These are phyloP conservation scores for Lepidurus couesii DNA, from an alignment of 1,140 invertebrate species.

Conservation along the genomic window DNA sequence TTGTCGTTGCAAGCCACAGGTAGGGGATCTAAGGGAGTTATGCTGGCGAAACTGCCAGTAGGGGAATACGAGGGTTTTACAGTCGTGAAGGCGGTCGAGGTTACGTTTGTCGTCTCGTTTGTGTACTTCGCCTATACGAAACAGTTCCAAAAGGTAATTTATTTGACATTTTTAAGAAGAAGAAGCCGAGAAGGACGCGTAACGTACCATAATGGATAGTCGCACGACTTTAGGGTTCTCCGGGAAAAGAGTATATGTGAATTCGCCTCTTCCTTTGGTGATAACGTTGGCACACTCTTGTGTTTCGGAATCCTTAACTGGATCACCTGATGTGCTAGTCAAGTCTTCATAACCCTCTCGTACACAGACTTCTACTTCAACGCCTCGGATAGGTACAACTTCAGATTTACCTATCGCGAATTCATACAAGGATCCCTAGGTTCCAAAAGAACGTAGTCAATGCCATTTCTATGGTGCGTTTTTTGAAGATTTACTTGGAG, in stretches of 20 bases:
- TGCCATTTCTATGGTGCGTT: too few species aligned
- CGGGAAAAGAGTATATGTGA: slow-evolving; percentile 36
- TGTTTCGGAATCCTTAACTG: slow-evolving; percentile 26
- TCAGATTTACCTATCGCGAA: too few species aligned
- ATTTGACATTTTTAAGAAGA: too few species aligned
- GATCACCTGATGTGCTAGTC: not conserved
- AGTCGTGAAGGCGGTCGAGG: not conserved
- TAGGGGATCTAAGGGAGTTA: not conserved
- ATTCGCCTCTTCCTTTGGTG: slow-evolving; percentile 41
- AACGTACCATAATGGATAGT: slow-evolving; percentile 35
- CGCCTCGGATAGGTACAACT: too few species aligned
- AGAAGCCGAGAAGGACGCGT: too few species aligned
- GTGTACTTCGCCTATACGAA: not conserved
- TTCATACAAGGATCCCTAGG: too few species aligned
- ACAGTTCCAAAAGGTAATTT: not conserved
- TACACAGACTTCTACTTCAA: too few species aligned
- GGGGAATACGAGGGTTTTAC: not conserved
- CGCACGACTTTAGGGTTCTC: slow-evolving; percentile 32
- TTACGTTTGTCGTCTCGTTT: not conserved
- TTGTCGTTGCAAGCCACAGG: not conserved
- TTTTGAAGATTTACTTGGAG: too few species aligned
- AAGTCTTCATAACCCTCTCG: too few species aligned
- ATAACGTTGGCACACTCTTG: slow-evolving; percentile 39
- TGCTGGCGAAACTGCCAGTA: not conserved
- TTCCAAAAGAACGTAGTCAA: too few species aligned